Evolutionary conservation across 1,140 invertebrate genomes (phyloP), one percentile per base, ranked within the genome.

Genomic region (Drosophila pectinifera): DNA sequence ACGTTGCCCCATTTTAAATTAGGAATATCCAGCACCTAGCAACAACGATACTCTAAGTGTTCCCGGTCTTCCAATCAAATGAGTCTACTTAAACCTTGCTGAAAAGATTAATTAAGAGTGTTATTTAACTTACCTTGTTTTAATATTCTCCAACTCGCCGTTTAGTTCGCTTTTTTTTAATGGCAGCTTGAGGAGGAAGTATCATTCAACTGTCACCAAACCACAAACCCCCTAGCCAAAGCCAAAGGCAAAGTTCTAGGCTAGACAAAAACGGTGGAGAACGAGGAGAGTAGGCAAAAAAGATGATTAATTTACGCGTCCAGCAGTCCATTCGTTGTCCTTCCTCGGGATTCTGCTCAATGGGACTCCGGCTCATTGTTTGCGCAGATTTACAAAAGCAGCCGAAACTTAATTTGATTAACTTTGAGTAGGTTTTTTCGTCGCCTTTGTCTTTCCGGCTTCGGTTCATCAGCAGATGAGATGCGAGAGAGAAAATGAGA

Each of bases 371-470:
- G 45, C 49, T 57, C 68, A 56, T 88, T 86, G 78, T 81, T 86
- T 59, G 63, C 82, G 43, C 42, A 73, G 78, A 76, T 76, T 64
- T 64, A 70, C 79, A 69, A 76, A 72, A 77, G 45, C 70, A 61
- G 54, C 65, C 70, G 67, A 88, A 88, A 88, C 82, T 88, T 88
- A 86, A 86, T 86, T 86, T 86, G 83, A 86, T 86, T 86, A 88
- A 88, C 78, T 82, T 81, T 75, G 68, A 82, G 78, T 79, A 79
- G 78, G 70, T 73, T 64, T 67, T 75, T 76, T 46, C 42, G 45
- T 46, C 68, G 61, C 31, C 70, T 68, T 82, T 86, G 83, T 82
- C 77, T 82, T 82, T 76, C 65, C 69, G 64, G 70, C 63, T 79
- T 74, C 58, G 78, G 75, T 75, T 86, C 79, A 88, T 82, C 70